phyloP scores from a whole-genome alignment of 2,113 vertebrate species.

The Cololabis saira region DNA sequence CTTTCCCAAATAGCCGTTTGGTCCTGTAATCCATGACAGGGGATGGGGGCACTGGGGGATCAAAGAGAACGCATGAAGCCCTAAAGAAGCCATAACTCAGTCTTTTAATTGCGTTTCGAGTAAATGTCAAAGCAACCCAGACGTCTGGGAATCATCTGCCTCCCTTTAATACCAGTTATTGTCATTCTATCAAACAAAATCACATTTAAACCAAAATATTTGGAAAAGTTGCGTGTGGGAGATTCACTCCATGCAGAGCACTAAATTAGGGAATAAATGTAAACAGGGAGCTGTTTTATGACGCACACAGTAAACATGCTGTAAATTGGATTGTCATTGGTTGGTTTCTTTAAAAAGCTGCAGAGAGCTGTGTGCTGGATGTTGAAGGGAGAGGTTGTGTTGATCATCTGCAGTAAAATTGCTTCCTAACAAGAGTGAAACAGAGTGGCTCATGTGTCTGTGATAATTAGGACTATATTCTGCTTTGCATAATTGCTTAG shows the following conservation, averaged over 20 bases:
- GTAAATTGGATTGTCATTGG: constrained; percentile 72
- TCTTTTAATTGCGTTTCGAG: constrained; percentile 77
- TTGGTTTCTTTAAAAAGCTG: constrained; percentile 59
- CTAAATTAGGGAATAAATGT: constrained; percentile 76
- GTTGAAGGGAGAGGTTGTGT: constrained; percentile 46
- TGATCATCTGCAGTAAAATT: constrained; percentile 35
- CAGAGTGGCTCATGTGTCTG: constrained; percentile 58
- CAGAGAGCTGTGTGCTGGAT: constrained; percentile 50
- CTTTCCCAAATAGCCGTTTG: constrained; percentile 69
- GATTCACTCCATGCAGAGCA: constrained; percentile 54
- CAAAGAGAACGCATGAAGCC: constrained; percentile 66
- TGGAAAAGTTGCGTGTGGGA: constrained; percentile 71
- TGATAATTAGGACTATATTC: constrained; percentile 71
- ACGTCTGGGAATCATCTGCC: constrained; percentile 76
- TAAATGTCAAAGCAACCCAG: constrained; percentile 79
- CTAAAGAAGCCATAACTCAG: constrained; percentile 75
- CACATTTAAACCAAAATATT: constrained; percentile 78
- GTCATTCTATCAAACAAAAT: constrained; percentile 82
- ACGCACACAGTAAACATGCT: constrained; percentile 68
- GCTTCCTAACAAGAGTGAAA: constrained; percentile 64
- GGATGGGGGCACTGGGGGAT: constrained; percentile 60
- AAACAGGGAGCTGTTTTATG: constrained; percentile 71
- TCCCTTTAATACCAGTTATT: constrained; percentile 75
- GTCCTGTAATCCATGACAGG: constrained; percentile 68
- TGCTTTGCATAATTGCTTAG: constrained; percentile 73